Conservation (phyloP, 2,888 invertebrate species). For the Hyposoter didymator region DNA sequence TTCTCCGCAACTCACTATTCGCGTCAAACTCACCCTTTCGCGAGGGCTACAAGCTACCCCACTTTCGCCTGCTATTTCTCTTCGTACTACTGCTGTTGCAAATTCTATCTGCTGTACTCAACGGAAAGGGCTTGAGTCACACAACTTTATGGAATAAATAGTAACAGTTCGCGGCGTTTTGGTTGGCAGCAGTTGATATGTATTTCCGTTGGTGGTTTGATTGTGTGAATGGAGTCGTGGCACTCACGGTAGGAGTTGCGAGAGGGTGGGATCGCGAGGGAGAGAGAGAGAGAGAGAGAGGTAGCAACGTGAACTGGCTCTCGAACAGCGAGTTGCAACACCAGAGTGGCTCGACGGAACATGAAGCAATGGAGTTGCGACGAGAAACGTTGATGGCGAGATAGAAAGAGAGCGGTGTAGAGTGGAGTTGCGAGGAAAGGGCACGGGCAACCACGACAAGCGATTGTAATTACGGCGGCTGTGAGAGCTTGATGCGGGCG, state of each 20-base stretch:
- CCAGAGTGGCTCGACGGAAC: slow-evolving; percentile 31
- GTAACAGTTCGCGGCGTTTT: slow-evolving; percentile 14
- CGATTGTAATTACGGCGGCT: slow-evolving; percentile 72
- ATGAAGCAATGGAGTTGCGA: slow-evolving; percentile 25
- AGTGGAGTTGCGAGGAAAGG: slow-evolving; percentile 57
- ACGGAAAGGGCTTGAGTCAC: slow-evolving; percentile 10
- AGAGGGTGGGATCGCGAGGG: neutral
- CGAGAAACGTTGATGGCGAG: slow-evolving; percentile 24
- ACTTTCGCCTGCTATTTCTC: slow-evolving; percentile 9
- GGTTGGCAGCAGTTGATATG: neutral
- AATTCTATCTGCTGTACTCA: neutral
- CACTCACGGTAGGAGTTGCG: slow-evolving; percentile 16
- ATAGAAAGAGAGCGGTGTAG: slow-evolving; percentile 33
- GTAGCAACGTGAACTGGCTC: slow-evolving; percentile 37
- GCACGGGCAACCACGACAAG: slow-evolving; percentile 71
- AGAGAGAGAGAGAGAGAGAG: neutral
- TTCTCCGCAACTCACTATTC: slow-evolving; percentile 4
- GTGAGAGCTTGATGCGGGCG: slow-evolving; percentile 56
- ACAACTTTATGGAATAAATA: slow-evolving; percentile 7
- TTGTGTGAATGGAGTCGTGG: slow-evolving; percentile 49
- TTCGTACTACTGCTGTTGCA: neutral
- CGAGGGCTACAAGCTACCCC: slow-evolving; percentile 13
- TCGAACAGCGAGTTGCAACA: slow-evolving; percentile 36
- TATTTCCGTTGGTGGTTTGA: slow-evolving; percentile 33
- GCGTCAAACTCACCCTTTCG: slow-evolving; percentile 5